phyloP scores from a whole-genome alignment of 2,113 vertebrate species.

The Microcebus lehilahytsara region DNA sequence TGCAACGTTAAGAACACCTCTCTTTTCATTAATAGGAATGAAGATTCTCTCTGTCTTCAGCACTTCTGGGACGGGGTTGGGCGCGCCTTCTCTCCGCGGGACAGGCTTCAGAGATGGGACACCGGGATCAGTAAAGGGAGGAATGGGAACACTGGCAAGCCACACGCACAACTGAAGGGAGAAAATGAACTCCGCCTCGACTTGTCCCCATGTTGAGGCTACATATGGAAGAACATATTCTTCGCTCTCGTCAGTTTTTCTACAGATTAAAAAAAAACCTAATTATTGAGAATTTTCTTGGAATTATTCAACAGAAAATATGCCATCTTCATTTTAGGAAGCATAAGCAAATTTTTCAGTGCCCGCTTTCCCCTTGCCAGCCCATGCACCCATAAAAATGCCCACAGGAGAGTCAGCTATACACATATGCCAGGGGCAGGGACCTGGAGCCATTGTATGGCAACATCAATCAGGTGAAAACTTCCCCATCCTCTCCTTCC shows the following conservation, averaged over 20 bases:
- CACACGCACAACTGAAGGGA: not conserved
- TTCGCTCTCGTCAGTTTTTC: not conserved
- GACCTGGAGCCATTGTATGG: not conserved
- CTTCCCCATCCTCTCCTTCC: not conserved
- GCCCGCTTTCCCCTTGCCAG: fast-evolving
- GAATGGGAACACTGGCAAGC: not conserved
- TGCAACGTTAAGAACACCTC: not conserved
- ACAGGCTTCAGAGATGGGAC: not conserved
- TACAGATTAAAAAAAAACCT: not conserved
- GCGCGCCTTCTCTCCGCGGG: not conserved
- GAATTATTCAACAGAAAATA: slow-evolving; percentile 12
- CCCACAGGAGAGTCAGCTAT: not conserved
- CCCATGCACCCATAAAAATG: not conserved
- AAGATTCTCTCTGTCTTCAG: not conserved
- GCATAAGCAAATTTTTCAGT: not conserved
- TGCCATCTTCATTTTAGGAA: not conserved
- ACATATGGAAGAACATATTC: fast-evolving
- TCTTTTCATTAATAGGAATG: not conserved
- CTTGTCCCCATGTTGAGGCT: not conserved
- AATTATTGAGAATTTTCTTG: not conserved
- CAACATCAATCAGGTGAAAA: not conserved
- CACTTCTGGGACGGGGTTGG: too few species aligned
- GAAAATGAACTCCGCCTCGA: not conserved
- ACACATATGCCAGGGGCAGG: not conserved
- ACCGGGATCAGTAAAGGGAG: not conserved